These are phyloP conservation scores for Heliconius hortense DNA, from an alignment of 2,888 invertebrate species.

Conservation along the genomic window DNA sequence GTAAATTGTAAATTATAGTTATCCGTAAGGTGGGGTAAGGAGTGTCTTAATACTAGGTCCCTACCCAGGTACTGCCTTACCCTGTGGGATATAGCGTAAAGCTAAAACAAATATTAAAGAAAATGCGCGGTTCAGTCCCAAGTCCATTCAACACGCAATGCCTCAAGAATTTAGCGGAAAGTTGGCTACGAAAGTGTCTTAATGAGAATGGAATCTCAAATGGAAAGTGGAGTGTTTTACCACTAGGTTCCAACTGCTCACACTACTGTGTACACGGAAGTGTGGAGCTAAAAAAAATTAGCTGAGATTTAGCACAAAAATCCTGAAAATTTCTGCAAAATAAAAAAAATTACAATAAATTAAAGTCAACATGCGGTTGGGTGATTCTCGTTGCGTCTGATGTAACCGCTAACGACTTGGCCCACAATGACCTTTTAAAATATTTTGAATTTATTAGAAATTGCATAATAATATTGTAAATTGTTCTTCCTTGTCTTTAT, in stretches of 20 bases:
- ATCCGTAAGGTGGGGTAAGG: background rate
- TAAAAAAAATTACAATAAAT: constrained; percentile 22
- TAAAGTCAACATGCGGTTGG: constrained; percentile 50
- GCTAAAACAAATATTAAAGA: no score
- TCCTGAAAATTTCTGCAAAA: constrained; percentile 26
- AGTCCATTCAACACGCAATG: no score
- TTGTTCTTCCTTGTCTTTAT: no score
- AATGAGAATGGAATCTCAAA: background rate
- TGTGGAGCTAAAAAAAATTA: no score
- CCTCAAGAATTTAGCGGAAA: no score
- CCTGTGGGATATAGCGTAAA: no score
- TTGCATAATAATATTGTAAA: no score
- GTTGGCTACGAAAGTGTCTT: background rate
- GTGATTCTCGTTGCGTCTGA: constrained; percentile 67
- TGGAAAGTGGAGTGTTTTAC: background rate
- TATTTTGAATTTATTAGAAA: background rate
- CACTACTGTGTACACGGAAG: no score
- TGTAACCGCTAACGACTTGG: constrained; percentile 70
- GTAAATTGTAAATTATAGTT: background rate
- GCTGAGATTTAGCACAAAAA: background rate
- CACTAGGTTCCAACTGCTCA: background rate
- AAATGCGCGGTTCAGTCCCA: no score
- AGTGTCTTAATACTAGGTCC: background rate
- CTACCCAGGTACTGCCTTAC: no score
- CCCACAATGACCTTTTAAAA: constrained; percentile 43